Percentiles rank a stretch among this genome's conserved stretches.
phyloP scores from a whole-genome alignment of 1,140 invertebrate species.

The Atta texana region DNA sequence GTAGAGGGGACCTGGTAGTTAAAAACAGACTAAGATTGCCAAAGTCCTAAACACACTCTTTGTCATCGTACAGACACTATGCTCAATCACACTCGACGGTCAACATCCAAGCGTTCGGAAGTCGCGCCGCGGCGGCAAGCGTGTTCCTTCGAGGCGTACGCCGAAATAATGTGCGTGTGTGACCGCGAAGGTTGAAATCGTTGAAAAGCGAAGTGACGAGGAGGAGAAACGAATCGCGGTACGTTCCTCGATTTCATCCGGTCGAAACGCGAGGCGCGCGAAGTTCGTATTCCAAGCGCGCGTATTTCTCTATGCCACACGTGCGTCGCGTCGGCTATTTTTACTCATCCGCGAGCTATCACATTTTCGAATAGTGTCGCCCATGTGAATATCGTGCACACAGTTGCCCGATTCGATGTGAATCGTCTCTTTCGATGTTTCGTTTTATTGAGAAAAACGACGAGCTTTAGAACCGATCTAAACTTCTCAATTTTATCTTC shows the following conservation, averaged over 20 bases:
- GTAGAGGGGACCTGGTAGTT: slow-evolving; percentile 67
- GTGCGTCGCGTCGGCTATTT: slow-evolving; percentile 28
- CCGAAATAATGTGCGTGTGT: not conserved
- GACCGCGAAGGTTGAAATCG: not conserved
- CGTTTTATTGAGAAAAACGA: slow-evolving; percentile 7
- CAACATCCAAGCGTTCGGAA: not conserved
- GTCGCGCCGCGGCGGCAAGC: not conserved
- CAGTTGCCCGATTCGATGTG: not conserved
- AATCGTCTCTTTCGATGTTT: slow-evolving; percentile 33
- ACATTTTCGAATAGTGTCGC: slow-evolving; percentile 39
- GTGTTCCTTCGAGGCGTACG: not conserved
- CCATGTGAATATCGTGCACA: slow-evolving; percentile 11
- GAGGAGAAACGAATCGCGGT: not conserved
- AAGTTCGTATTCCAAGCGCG: not conserved
- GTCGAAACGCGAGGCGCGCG: not conserved
- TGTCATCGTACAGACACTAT: not conserved
- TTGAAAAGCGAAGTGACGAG: not conserved
- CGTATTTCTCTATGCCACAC: slow-evolving; percentile 10
- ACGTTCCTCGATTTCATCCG: not conserved
- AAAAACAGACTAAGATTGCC: slow-evolving; percentile 75
- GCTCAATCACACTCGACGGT: not conserved
- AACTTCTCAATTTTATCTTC: not conserved
- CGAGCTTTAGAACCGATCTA: not conserved
- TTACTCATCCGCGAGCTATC: slow-evolving; percentile 39
- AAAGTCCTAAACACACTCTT: slow-evolving; percentile 54